Conservation (phyloP, 2,797 vertebrate genomes). For the Columba guinea region DNA sequence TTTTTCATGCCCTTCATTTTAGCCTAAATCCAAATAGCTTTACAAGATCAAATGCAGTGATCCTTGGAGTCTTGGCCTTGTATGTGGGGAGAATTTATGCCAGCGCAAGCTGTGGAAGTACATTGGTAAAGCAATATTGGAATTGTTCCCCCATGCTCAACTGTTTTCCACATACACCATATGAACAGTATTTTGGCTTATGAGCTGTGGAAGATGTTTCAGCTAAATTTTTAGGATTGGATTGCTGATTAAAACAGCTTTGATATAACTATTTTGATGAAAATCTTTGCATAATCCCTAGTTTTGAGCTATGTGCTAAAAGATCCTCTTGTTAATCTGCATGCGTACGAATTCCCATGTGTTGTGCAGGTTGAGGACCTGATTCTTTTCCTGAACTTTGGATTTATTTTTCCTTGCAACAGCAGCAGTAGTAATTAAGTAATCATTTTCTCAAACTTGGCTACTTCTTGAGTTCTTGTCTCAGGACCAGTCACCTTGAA, state of each 20-base stretch:
- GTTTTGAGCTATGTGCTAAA: background rate
- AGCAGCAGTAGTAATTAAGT: background rate
- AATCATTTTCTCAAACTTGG: background rate
- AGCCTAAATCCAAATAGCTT: background rate
- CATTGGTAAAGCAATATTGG: background rate
- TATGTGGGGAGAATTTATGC: background rate
- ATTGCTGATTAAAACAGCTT: background rate
- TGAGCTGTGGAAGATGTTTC: background rate
- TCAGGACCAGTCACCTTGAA: background rate
- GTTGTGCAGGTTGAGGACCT: background rate
- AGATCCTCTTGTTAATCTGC: background rate
- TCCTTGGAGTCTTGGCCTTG: background rate
- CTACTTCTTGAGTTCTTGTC: background rate
- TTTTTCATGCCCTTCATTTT: background rate
- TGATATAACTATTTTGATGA: background rate
- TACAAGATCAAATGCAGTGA: background rate
- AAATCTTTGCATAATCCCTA: background rate
- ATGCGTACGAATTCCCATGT: background rate
- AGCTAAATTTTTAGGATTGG: background rate
- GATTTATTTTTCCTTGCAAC: background rate
- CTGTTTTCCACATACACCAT: accelerated
- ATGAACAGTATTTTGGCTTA: background rate
- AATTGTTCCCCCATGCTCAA: background rate
- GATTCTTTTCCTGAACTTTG: background rate
- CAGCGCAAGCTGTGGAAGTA: background rate